These are phyloP conservation scores for Dorcus hopei DNA, from an alignment of 2,888 invertebrate genomes.

Conservation along the genomic window DNA sequence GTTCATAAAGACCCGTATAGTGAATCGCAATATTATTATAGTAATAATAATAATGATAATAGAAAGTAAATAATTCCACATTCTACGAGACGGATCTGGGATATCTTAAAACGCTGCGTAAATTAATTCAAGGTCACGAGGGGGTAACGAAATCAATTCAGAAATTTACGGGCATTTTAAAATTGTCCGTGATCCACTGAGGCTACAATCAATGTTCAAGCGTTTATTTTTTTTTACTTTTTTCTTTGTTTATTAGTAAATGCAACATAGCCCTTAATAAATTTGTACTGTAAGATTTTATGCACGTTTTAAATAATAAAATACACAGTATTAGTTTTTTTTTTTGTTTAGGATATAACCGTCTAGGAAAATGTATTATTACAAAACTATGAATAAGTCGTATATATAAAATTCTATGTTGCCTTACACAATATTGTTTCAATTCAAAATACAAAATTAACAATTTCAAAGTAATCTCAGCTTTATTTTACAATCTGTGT, in stretches of 20 bases:
- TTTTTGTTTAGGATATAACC: not conserved
- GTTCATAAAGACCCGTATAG: conserved; percentile 47
- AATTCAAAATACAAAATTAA: conserved; percentile 11
- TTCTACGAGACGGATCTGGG: conserved; percentile 27
- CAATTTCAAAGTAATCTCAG: conserved; percentile 5
- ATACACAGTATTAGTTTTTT: conserved; percentile 14
- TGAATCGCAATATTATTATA: conserved; percentile 37
- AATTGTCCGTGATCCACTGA: conserved; percentile 8
- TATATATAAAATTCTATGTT: conserved; percentile 14
- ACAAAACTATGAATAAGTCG: conserved; percentile 13
- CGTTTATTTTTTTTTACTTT: conserved; percentile 14
- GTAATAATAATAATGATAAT: not conserved
- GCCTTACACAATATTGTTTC: conserved; percentile 17
- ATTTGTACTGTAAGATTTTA: conserved; percentile 22
- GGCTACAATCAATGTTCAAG: conserved; percentile 25
- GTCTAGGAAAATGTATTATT: conserved; percentile 17
- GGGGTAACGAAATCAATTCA: not conserved
- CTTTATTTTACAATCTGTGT: conserved; percentile 8
- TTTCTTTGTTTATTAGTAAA: conserved; percentile 16
- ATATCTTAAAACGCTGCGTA: conserved; percentile 5
- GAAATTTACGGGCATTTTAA: conserved; percentile 5
- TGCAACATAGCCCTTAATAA: conserved; percentile 23
- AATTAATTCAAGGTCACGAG: not conserved
- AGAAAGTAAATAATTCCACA: conserved; percentile 36
- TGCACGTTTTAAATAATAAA: conserved; percentile 19